phyloP scores from a whole-genome alignment of 2,797 vertebrate genomes.

The Amphiprion clarkii region DNA sequence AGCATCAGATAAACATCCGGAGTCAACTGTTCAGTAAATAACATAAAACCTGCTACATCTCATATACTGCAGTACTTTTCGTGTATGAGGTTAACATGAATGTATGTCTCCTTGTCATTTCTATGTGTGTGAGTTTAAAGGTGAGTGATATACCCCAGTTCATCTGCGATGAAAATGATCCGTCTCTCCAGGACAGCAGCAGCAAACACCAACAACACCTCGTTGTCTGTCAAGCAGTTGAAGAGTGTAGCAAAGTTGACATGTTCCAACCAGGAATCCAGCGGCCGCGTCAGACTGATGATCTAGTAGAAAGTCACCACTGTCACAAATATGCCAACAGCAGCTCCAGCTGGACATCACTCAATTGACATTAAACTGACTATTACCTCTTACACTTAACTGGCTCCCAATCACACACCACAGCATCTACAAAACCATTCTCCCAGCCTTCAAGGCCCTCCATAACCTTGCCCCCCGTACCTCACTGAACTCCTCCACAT shows the following conservation, averaged over 20 bases:
- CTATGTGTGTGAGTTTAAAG: neutral
- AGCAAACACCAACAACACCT: constrained; percentile 92
- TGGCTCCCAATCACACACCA: too few relatives aligned
- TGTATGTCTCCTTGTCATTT: neutral
- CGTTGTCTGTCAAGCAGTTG: constrained; percentile 84
- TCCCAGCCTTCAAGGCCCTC: too few relatives aligned
- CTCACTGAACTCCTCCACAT: too few relatives aligned
- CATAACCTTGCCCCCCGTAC: too few relatives aligned
- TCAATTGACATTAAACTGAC: neutral
- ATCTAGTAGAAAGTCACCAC: constrained; percentile 81
- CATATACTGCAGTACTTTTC: too few relatives aligned
- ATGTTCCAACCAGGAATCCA: constrained; percentile 94
- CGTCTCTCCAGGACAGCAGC: constrained; percentile 90
- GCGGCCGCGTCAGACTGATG: constrained; percentile 91
- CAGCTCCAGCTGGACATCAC: constrained; percentile 15
- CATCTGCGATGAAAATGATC: constrained; percentile 92
- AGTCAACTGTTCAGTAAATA: too few relatives aligned
- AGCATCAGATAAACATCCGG: too few relatives aligned
- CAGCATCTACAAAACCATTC: too few relatives aligned
- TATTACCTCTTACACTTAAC: too few relatives aligned
- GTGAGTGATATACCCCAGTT: constrained; percentile 87
- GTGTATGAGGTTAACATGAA: too few relatives aligned
- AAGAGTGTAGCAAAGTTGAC: constrained; percentile 92
- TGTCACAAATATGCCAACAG: constrained; percentile 30
- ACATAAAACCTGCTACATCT: too few relatives aligned